These are phyloP conservation scores for Coptotermes formosanus DNA, from an alignment of 1,140 invertebrate species.

Conservation along the genomic window DNA sequence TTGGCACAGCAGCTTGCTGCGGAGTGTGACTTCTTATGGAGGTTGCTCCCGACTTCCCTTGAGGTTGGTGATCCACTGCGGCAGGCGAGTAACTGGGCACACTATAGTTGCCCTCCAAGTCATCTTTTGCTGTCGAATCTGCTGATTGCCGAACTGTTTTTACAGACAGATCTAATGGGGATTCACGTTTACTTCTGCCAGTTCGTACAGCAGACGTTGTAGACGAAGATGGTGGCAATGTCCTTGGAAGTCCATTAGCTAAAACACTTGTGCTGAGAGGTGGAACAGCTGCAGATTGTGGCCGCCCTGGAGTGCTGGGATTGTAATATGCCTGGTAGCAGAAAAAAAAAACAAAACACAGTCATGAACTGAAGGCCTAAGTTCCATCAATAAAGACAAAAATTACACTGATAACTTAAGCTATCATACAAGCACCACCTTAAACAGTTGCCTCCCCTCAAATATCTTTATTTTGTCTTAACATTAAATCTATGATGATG, in stretches of 20 bases:
- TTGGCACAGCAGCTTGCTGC: conserved; percentile 20
- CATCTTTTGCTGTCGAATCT: conserved; percentile 76
- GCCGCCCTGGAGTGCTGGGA: background rate
- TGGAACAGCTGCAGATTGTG: background rate
- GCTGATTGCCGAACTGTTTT: conserved; percentile 82
- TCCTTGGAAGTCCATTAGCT: background rate
- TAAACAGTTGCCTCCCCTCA: too few relatives aligned
- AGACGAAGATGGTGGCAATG: background rate
- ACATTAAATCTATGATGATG: too few relatives aligned
- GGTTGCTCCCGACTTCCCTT: conserved; percentile 7
- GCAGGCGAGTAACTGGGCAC: conserved; percentile 18
- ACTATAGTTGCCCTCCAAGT: conserved; percentile 41
- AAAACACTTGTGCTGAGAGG: background rate
- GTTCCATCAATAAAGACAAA: too few relatives aligned
- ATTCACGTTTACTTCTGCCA: conserved; percentile 60
- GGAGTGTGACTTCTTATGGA: background rate
- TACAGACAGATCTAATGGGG: conserved; percentile 78
- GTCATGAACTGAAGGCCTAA: background rate
- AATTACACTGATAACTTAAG: too few relatives aligned
- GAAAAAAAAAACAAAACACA: background rate
- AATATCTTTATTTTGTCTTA: too few relatives aligned
- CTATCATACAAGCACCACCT: too few relatives aligned
- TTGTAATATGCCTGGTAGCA: background rate
- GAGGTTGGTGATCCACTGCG: conserved; percentile 7
- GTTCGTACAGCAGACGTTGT: background rate